Evolutionary conservation across 2,888 invertebrate genomes (phyloP).

Genomic region (Synergus umbraculus): DNA sequence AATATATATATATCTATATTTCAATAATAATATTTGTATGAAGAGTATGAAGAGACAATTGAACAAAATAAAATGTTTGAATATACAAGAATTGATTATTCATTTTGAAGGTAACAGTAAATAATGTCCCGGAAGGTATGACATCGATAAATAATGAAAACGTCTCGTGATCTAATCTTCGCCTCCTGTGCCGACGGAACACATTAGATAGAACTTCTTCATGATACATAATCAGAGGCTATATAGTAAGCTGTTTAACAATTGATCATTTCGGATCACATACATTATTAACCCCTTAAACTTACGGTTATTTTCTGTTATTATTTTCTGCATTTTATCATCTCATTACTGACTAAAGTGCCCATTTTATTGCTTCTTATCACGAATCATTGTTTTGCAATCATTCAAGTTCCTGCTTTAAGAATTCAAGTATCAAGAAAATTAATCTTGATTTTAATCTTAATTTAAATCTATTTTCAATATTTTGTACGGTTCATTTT

Average conservation of each 20-base stretch:
- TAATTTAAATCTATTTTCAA: no score
- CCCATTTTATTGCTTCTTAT: neutral
- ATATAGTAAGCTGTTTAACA: conserved; percentile 16
- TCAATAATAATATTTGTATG: no score
- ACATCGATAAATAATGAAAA: conserved; percentile 36
- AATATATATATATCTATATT: no score
- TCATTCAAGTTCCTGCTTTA: no score
- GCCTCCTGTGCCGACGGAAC: conserved; percentile 23
- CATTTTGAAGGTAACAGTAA: conserved; percentile 30
- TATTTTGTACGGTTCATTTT: no score
- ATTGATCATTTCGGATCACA: conserved; percentile 28
- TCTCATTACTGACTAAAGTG: conserved; percentile 1
- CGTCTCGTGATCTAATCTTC: conserved; percentile 33
- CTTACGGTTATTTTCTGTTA: conserved; percentile 20
- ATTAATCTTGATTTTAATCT: no score
- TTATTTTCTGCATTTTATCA: conserved; percentile 7
- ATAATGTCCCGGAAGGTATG: conserved; percentile 25
- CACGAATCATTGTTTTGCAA: neutral
- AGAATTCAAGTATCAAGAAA: no score
- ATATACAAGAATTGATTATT: conserved; percentile 21
- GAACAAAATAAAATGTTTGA: neutral
- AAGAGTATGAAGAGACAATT: neutral
- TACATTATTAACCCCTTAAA: conserved; percentile 27
- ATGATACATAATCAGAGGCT: conserved; percentile 22
- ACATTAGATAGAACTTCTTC: conserved; percentile 30